Conservation (phyloP, 2,888 invertebrate genomes). For the Protophormia terraenovae region DNA sequence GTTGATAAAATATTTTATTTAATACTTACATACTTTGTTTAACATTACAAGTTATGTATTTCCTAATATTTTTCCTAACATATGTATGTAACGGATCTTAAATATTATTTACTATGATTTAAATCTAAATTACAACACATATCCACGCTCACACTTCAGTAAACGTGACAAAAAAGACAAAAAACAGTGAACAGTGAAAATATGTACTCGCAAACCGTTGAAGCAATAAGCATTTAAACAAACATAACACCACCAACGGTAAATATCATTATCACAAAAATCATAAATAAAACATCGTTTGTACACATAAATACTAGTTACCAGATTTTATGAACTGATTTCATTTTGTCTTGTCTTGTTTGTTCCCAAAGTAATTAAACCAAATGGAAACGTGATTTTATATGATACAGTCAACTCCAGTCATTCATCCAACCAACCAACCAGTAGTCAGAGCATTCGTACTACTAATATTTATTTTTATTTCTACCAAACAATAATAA, state of each 20-base stretch:
- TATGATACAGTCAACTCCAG: conserved; percentile 14
- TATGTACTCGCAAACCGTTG: conserved; percentile 2
- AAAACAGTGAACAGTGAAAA: not conserved
- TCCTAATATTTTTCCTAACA: not conserved
- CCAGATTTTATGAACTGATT: conserved; percentile 46
- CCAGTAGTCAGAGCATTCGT: not conserved
- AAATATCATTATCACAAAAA: conserved; percentile 45
- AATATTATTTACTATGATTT: not conserved
- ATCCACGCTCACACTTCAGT: not conserved
- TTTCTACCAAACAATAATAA: conserved; percentile 43
- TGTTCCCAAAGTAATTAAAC: conserved; percentile 65
- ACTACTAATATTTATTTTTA: conserved; percentile 35
- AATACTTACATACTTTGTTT: too few relatives aligned
- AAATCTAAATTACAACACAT: not conserved
- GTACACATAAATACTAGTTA: conserved; percentile 23
- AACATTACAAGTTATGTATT: not conserved
- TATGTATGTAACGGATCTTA: not conserved
- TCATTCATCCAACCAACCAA: not conserved
- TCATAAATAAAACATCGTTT: conserved; percentile 45
- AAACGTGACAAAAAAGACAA: conserved; percentile 24
- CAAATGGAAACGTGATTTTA: conserved; percentile 63
- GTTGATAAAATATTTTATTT: too few relatives aligned
- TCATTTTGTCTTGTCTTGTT: conserved; percentile 25
- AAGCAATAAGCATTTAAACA: not conserved
- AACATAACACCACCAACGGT: not conserved